A percentile compares a stretch with the other conserved stretches of the same genome.
Evolutionary conservation across 35 echinoderm and acorn worm species (phyloP).

Genomic region (Hemicentrotus pulcherrimus): DNA sequence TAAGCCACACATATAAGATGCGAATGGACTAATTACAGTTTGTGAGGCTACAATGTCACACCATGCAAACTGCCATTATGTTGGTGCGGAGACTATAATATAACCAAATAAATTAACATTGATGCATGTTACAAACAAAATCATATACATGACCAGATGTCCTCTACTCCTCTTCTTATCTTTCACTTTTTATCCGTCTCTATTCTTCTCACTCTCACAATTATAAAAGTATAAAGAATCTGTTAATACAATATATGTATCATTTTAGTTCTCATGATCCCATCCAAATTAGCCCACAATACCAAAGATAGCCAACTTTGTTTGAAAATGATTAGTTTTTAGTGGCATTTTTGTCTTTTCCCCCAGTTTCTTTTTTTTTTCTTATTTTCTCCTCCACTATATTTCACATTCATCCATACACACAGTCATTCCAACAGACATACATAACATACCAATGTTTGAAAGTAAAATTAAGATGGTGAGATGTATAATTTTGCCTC

Average conservation of each 20-base stretch:
- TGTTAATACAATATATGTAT: no score
- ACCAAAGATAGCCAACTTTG: background rate
- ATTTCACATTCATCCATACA: background rate
- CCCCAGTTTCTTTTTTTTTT: background rate
- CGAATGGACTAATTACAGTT: constrained; percentile 40
- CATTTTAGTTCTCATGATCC: background rate
- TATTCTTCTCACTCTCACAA: background rate
- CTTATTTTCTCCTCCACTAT: background rate
- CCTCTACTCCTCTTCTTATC: background rate
- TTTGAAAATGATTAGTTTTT: background rate
- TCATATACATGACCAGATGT: background rate
- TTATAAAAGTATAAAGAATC: no score
- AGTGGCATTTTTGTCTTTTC: background rate
- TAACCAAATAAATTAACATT: background rate
- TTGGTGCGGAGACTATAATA: constrained; percentile 23
- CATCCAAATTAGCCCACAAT: background rate
- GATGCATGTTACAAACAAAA: constrained; percentile 34
- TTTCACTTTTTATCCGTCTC: background rate
- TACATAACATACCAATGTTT: background rate
- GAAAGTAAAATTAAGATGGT: constrained; percentile 8
- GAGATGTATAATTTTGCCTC: constrained; percentile 47
- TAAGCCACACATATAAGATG: constrained; percentile 47
- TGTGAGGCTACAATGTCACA: constrained; percentile 50
- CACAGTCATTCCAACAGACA: background rate
- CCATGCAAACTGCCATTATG: constrained; percentile 35